phyloP scores from a whole-genome alignment of 2,797 vertebrate genomes.

The Acropternis orthonyx region DNA sequence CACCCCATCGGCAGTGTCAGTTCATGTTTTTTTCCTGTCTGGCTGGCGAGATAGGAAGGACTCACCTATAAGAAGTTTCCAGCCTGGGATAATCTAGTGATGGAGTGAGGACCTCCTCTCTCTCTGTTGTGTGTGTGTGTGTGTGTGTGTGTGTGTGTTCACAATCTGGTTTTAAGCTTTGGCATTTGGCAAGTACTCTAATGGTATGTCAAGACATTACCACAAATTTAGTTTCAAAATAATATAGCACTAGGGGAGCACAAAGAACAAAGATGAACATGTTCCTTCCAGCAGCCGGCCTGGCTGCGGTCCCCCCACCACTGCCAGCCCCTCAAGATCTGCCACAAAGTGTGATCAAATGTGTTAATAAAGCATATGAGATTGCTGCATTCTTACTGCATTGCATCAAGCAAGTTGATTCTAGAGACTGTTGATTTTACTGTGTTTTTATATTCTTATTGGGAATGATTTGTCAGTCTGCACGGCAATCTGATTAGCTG shows the following conservation, averaged over 20 bases:
- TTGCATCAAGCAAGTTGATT: neutral
- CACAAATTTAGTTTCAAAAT: neutral
- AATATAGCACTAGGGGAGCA: neutral
- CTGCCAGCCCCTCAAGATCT: neutral
- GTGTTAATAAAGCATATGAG: neutral
- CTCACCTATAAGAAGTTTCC: neutral
- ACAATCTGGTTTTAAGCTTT: neutral
- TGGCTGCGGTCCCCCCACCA: neutral
- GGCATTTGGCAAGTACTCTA: neutral
- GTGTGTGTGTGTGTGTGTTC: neutral
- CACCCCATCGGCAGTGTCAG: accelerated
- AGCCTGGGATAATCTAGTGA: neutral
- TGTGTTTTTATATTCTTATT: neutral
- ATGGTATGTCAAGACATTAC: neutral
- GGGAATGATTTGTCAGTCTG: slow-evolving; percentile 7
- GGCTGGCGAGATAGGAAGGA: neutral
- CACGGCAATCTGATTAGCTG: slow-evolving; percentile 8
- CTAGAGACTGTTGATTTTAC: slow-evolving; percentile 18
- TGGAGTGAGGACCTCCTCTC: neutral
- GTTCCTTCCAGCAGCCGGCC: neutral
- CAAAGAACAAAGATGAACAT: neutral
- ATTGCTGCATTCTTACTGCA: neutral
- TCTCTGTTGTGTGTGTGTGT: neutral
- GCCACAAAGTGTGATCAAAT: neutral
- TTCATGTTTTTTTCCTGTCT: neutral